A percentile compares a stretch with the other conserved stretches of the same genome.
Evolutionary conservation across 35 echinoderm and acorn worm genomes (phyloP).

Genomic region (Ptychodera flava): DNA sequence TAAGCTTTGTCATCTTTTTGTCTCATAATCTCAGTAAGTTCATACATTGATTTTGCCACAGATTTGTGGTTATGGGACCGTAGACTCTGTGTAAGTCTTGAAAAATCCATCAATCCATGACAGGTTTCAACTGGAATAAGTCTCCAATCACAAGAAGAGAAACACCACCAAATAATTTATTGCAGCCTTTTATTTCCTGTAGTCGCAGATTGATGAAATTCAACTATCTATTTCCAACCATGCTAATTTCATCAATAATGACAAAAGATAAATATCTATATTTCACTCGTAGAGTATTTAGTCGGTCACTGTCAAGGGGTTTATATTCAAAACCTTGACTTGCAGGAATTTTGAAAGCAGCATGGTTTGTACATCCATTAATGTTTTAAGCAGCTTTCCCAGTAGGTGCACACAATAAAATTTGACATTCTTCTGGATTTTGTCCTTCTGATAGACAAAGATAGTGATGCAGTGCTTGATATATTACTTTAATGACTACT

Average conservation of each 20-base stretch:
- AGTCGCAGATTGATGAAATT: too few species aligned
- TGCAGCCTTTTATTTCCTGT: too few species aligned
- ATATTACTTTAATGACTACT: constrained; percentile 21
- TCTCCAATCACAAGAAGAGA: too few species aligned
- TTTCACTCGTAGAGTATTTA: not conserved
- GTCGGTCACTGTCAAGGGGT: not conserved
- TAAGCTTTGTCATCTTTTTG: too few species aligned
- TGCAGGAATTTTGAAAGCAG: constrained; percentile 23
- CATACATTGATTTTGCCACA: too few species aligned
- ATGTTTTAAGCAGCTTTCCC: constrained; percentile 44
- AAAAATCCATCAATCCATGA: too few species aligned
- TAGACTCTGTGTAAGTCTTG: too few species aligned
- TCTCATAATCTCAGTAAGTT: too few species aligned
- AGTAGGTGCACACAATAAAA: constrained; percentile 25
- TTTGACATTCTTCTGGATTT: constrained; percentile 11
- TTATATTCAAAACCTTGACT: constrained; percentile 29
- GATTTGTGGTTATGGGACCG: too few species aligned
- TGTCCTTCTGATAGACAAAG: not conserved
- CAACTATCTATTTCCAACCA: too few species aligned
- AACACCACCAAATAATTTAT: too few species aligned
- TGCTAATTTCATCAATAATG: not conserved
- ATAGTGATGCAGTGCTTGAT: constrained; percentile 38
- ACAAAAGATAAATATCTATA: not conserved
- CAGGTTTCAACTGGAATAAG: too few species aligned
- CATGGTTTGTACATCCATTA: constrained; percentile 26